Evolutionary conservation across 1,140 invertebrate genomes (phyloP), one percentile per base, ranked within the genome.

Genomic region (Calephelis nemesis): DNA sequence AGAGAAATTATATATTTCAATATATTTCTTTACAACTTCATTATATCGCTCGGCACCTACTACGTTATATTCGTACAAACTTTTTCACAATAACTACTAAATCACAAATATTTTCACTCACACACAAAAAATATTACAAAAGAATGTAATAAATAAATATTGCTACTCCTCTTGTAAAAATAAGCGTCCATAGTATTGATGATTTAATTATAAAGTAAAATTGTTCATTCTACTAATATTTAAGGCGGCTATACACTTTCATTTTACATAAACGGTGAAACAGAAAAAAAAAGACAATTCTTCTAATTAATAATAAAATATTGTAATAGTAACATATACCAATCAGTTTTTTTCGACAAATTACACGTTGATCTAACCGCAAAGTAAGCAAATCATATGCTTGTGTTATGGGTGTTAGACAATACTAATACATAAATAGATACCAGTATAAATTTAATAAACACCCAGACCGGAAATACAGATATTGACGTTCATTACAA

Each of bases 1-100:
- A 79, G 83, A 84, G 82, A 87, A 85, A 87, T 84, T 84, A 85
- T 87, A 87, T 87, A 85, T 85, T 83, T 87, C 82, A 81, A 82
- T 82, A 87, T 85, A 85, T 83, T 81, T 81, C 76, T 79, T 80
- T 76, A 81, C 75, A 81, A 81, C 80, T 74, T 74, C 62, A 76
- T 74, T 74, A 69, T 71, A 78, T 71, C 75, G 72, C 75, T 78
- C 76, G 67, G 74, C 73, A 75, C 76, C 71, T 63, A 64, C 78
- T 82, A 82, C 78, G 10, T 77, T 76, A 80, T 70, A 74, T 70
- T 47, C 78, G 79, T 71, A 81, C 71, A 74, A 72, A 72, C 71
- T 74, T 74, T 60, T 66, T 77, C 50, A 71, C 67, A 70, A 45
- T 76, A 76, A 70, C 65, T 63, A 49, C 75, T 79, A 79, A 75